These are phyloP conservation scores for Apodemus agrarius DNA, from an alignment of 2,797 vertebrate species.

Conservation along the genomic window DNA sequence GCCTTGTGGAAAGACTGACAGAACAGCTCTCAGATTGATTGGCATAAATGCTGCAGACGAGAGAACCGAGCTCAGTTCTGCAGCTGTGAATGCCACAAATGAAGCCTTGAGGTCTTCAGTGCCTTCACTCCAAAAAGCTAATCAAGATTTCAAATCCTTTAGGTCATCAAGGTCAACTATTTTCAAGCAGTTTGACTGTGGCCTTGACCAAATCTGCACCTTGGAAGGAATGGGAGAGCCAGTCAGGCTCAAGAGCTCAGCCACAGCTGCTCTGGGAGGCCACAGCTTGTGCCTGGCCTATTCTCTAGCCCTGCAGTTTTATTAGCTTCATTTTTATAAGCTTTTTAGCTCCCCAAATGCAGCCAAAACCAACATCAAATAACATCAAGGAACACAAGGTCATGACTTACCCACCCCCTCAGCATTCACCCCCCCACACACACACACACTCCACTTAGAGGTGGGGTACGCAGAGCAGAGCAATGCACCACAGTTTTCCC, in stretches of 20 bases:
- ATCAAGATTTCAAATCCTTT: constrained; percentile 33
- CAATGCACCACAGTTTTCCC: not conserved
- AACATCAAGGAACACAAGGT: constrained; percentile 79
- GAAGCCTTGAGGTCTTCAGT: not conserved
- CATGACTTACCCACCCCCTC: constrained; percentile 44
- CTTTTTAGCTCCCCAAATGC: constrained; percentile 68
- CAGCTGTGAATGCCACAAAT: not conserved
- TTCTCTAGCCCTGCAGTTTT: constrained; percentile 66
- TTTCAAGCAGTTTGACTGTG: constrained; percentile 45
- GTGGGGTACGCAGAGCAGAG: constrained; percentile 23
- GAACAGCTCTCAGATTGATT: not conserved
- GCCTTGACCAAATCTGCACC: constrained; percentile 30
- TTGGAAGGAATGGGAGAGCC: constrained; percentile 14
- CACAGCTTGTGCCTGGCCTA: constrained; percentile 58
- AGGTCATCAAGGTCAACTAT: constrained; percentile 3
- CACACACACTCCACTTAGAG: constrained; percentile 27
- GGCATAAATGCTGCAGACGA: constrained; percentile 24
- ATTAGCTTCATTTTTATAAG: constrained; percentile 76
- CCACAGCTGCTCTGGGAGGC: constrained; percentile 57
- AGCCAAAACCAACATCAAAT: constrained; percentile 80
- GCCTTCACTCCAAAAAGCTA: constrained; percentile 23
- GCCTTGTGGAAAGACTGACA: not conserved
- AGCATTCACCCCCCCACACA: not conserved
- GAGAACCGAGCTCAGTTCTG: not conserved
- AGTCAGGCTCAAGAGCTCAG: constrained; percentile 44